Evolutionary conservation across 1,140 invertebrate genomes (phyloP).

Genomic region (Arion vulgaris): DNA sequence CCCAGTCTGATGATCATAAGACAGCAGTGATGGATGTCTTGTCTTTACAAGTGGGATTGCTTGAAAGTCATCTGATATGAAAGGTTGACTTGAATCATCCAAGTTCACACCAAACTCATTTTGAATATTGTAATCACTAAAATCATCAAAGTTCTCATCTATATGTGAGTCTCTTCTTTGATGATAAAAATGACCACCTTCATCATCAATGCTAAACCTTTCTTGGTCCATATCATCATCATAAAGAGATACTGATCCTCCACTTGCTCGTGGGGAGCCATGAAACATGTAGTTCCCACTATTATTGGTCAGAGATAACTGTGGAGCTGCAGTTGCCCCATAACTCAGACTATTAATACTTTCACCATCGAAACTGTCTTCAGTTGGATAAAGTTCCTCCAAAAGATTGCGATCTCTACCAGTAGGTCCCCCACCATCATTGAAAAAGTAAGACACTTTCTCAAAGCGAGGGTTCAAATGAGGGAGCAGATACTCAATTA

Average conservation of each 20-base stretch:
- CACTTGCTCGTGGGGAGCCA: slow-evolving; percentile 4
- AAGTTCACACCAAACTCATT: slow-evolving; percentile 49
- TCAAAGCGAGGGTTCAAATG: slow-evolving; percentile 62
- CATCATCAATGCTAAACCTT: neutral
- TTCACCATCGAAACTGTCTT: slow-evolving; percentile 35
- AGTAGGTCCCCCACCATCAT: slow-evolving; percentile 52
- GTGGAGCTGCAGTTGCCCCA: slow-evolving; percentile 23
- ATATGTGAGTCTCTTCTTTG: slow-evolving; percentile 24
- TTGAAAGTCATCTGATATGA: slow-evolving; percentile 20
- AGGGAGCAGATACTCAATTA: slow-evolving; percentile 65
- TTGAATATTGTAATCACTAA: slow-evolving; percentile 26
- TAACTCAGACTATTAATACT: slow-evolving; percentile 29
- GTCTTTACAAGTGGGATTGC: slow-evolving; percentile 7
- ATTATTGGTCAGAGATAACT: neutral
- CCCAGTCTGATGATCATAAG: slow-evolving; percentile 9
- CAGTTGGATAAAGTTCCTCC: slow-evolving; percentile 14
- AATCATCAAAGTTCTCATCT: slow-evolving; percentile 41
- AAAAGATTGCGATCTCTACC: neutral
- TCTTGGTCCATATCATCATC: slow-evolving; percentile 12
- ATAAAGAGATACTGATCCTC: slow-evolving; percentile 12
- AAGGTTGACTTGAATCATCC: slow-evolving; percentile 44
- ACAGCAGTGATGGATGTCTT: slow-evolving; percentile 3
- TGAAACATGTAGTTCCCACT: neutral
- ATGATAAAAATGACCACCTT: neutral
- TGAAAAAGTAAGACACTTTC: slow-evolving; percentile 68